Evolutionary conservation across 2,888 invertebrate species (phyloP).

Genomic region (Dione vanillae): DNA sequence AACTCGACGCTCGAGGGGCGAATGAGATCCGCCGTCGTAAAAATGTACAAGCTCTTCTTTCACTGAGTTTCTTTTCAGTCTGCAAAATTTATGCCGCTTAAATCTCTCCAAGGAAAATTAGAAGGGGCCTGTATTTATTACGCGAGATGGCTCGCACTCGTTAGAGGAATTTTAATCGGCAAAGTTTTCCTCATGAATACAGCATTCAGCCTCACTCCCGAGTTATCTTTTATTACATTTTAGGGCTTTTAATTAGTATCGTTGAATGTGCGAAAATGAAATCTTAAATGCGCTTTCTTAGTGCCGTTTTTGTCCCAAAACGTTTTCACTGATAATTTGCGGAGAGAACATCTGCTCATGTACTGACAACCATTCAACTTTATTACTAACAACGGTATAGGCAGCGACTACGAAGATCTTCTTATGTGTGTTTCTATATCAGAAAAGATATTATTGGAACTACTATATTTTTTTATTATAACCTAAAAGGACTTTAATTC

Average conservation of each 20-base stretch:
- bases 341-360: constrained; percentile 38
- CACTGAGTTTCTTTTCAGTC: constrained; percentile 80
- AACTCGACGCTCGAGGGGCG: constrained; percentile 78
- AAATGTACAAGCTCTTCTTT: constrained; percentile 83
- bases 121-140: constrained; percentile 81
- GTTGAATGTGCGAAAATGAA: constrained; percentile 72
- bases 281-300: constrained; percentile 66
- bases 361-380: constrained; percentile 23
- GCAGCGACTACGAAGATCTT: neutral
- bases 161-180: constrained; percentile 82
- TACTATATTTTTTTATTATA: neutral
- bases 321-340: constrained; percentile 33
- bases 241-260: constrained; percentile 76
- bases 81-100: constrained; percentile 80
- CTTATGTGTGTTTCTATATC: neutral
- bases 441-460: neutral
- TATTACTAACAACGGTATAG: constrained; percentile 17
- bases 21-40: constrained; percentile 80
- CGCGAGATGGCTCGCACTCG: constrained; percentile 78
- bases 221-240: constrained; percentile 82
- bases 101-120: constrained; percentile 82
- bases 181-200: constrained; percentile 82
- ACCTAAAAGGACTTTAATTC: neutral
- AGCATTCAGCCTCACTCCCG: constrained; percentile 70
- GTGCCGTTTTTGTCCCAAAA: constrained; percentile 46